phyloP scores from a whole-genome alignment of 2,888 invertebrate genomes.

The Erannis defoliaria region DNA sequence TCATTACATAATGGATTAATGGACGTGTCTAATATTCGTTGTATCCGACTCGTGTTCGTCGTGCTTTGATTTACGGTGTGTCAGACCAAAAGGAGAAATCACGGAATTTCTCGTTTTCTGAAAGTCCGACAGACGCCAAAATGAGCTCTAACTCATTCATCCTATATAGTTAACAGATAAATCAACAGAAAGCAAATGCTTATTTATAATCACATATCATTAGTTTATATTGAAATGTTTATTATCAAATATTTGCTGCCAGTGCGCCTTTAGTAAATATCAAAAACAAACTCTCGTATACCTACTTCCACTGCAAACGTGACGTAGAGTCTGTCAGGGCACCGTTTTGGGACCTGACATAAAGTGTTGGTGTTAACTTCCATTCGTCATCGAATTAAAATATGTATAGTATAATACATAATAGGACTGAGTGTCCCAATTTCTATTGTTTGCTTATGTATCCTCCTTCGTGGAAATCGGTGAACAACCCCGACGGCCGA shows the following conservation, averaged over 20 bases:
- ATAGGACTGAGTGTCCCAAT: not conserved
- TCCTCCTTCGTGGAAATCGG: not conserved
- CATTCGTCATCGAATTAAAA: not conserved
- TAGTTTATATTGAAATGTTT: conserved; percentile 13
- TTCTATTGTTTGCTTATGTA: not conserved
- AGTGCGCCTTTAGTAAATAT: conserved; percentile 4
- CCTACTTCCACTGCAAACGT: too few relatives aligned
- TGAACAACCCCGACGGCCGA: conserved; percentile 54
- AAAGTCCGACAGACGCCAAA: not conserved
- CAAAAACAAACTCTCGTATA: too few relatives aligned
- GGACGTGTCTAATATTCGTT: too few relatives aligned
- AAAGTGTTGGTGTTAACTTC: not conserved
- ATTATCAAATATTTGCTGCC: conserved; percentile 3
- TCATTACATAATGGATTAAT: not conserved
- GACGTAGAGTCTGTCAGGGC: not conserved
- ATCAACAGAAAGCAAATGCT: conserved; percentile 5
- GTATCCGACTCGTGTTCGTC: not conserved
- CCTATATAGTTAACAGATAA: conserved; percentile 1
- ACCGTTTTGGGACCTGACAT: not conserved
- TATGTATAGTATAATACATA: too few relatives aligned
- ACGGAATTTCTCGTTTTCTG: not conserved
- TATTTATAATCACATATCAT: conserved; percentile 2
- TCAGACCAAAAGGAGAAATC: not conserved
- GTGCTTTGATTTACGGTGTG: not conserved
- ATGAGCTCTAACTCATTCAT: not conserved